A percentile compares a stretch with the other conserved stretches of the same genome.
phyloP scores from a whole-genome alignment of 2,113 vertebrate species.

The Melanocharis versteri region DNA sequence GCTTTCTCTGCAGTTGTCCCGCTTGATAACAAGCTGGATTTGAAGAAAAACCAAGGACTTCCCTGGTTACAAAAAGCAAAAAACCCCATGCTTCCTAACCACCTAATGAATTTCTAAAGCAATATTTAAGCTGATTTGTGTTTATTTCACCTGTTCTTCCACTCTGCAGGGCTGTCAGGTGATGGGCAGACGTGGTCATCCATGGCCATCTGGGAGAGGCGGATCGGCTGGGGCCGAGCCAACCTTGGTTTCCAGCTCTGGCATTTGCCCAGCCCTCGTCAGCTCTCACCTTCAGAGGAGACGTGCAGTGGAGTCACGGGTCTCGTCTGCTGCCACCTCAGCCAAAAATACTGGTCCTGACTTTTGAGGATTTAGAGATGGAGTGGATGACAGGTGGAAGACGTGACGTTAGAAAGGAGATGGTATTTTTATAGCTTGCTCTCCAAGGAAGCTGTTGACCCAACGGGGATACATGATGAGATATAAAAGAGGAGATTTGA shows the following conservation, averaged over 20 bases:
- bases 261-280: not conserved
- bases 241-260: not conserved
- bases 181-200: not conserved
- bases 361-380: conserved; percentile 26
- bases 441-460: not conserved
- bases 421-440: not conserved
- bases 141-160: not conserved
- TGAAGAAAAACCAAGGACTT: not conserved
- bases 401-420: not conserved
- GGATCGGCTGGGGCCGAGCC: not conserved
- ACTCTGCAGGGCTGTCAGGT: not conserved
- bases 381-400: not conserved
- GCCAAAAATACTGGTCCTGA: conserved; percentile 1
- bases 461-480: rapidly evolving
- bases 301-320: not conserved
- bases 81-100: not conserved
- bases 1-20: not conserved
- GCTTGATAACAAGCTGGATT: not conserved
- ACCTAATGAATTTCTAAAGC: not conserved
- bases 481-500: not conserved
- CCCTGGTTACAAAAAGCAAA: not conserved
- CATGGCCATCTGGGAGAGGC: not conserved
- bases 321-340: not conserved
- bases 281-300: conserved; percentile 35
- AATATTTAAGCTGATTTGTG: not conserved